Base-by-base conservation (phyloP, 1,140 invertebrate species). In the Octopus bimaculoides region DNA sequence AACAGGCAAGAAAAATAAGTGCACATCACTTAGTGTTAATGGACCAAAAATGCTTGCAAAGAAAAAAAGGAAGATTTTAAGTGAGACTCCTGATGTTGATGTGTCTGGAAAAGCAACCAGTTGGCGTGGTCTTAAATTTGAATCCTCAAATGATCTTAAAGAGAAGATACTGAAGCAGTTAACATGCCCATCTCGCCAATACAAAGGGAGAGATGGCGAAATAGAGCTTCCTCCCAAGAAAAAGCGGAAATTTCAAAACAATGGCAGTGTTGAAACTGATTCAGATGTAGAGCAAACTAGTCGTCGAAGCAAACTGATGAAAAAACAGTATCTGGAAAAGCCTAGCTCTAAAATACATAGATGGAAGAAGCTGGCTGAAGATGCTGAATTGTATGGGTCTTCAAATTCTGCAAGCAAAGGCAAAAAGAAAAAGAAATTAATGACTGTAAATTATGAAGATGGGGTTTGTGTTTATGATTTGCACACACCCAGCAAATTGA, bases 391-490 rank as follows among this genome's bases (percentile, higher is more conserved):
- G 4, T 14, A 14, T 9, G 9, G 17, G 26, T 71, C 8, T 17
- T 14, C 5, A 20, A 20, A 71, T 71, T 9, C 66, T 8, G 17
- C 17, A 6, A 14, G 9, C 14, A 71, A 71, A 14, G 66, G 66
- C 5, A 71, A 71, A 20, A 71, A 71, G 26, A 9, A 20, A 71
- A 14, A 71, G 66, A 71, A 71, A 71, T 12, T 71, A 17, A 9
- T 61, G 14, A n/a, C 66, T 9, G 66, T 20, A 10, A 71, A 71
- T 71, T 71, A 71, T 14, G 66, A 71, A 0, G 66, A 17, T 71
- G 66, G 66, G 17, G 66, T 71, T 14, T 71, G 66, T 71, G 26
- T 71, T 71, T 71, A 71, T 71, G 66, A 71, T 6, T 20, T 71
- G 8, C 17, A 17, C 8, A 17, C 8, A 71, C 66, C 66, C 26